Evolutionary conservation across 2,113 vertebrate genomes (phyloP), one percentile per base, ranked within the genome.

Genomic region (Rousettus leschenaultii): DNA sequence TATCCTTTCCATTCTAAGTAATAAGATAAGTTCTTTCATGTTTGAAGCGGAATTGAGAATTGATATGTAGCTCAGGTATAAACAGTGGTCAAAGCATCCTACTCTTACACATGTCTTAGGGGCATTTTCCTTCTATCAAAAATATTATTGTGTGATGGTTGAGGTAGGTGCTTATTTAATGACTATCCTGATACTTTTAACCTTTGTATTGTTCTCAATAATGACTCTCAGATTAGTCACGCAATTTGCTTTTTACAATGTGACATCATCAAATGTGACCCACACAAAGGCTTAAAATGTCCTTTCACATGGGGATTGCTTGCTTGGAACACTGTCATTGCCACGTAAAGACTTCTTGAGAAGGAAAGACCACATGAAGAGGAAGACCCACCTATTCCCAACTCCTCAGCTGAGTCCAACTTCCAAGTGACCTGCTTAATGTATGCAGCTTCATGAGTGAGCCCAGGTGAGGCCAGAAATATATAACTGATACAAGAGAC

Each of bases 1-100:
- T 94, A 2, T 79, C 9, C 10, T 14, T 21, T 91, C 21, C 33
- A 24, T 51, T 96, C 28, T 91, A 88, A 91, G 53, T 93, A 96
- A 95, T 59, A 48, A 86, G 3, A 86, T 4, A 94, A 43, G 3
- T 90, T 73, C 16, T 96, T 91, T 51, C 21, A 68, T 70, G 40
- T 22, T 4, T 59, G 28, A 93, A n/a, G 35, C 71, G 75, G 75
- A 83, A 35, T 5, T 71, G 16, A 92, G 35, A 94, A 90, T 86
- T 73, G 77, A 74, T 40, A 68, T 57, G 35, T 63, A 53, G 10
- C 11, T 85, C 35, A 95, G 43, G 33, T 75, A 74, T 53, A 70
- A 80, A 68, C 1, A 78, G 8, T 38, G 19, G 16, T 86, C 55
- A 86, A 63, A 70, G 16, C 35, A 53, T 9, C 22, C 38, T 74